Percentiles rank a stretch among this genome's conserved stretches.
phyloP scores from a whole-genome alignment of 2,888 invertebrate genomes.

The Hypena proboscidalis region DNA sequence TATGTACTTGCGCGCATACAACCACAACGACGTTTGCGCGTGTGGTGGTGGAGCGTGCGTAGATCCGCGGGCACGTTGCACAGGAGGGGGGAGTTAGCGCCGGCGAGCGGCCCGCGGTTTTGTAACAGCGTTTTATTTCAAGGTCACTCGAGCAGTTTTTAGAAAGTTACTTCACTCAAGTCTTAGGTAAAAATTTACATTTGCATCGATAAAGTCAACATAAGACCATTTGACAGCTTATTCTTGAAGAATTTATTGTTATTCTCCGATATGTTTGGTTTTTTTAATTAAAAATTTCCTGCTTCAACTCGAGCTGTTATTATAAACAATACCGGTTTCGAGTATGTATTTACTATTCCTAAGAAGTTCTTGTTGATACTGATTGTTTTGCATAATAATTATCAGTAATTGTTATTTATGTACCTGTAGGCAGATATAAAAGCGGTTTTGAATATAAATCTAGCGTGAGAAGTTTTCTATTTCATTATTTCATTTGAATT shows the following conservation, averaged over 20 bases:
- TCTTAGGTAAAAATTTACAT: slow-evolving; percentile 68
- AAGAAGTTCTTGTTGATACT: slow-evolving; percentile 47
- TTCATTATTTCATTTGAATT: slow-evolving; percentile 5
- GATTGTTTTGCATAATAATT: slow-evolving; percentile 53
- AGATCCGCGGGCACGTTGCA: slow-evolving; percentile 62
- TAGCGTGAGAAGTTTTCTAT: slow-evolving; percentile 6
- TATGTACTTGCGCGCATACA: slow-evolving; percentile 55
- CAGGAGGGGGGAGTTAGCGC: slow-evolving; percentile 67
- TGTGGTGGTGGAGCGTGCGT: slow-evolving; percentile 69
- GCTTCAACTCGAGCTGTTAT: slow-evolving; percentile 34
- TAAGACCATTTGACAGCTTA: slow-evolving; percentile 14
- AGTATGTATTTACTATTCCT: slow-evolving; percentile 27
- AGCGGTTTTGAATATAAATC: slow-evolving; percentile 17
- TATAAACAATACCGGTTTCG: slow-evolving; percentile 40
- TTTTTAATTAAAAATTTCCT: slow-evolving; percentile 44
- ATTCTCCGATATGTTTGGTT: slow-evolving; percentile 15
- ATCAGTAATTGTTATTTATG: slow-evolving; percentile 41
- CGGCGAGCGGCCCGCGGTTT: slow-evolving; percentile 81
- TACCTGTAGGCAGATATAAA: slow-evolving; percentile 8
- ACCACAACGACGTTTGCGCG: slow-evolving; percentile 46
- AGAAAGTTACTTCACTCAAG: slow-evolving; percentile 82
- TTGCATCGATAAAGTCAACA: slow-evolving; percentile 41
- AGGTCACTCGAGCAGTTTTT: slow-evolving; percentile 84
- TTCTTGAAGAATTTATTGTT: slow-evolving; percentile 24
- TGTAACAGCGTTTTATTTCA: slow-evolving; percentile 85